Evolutionary conservation across 2,888 invertebrate species (phyloP).

Genomic region (Resseliella maxima): DNA sequence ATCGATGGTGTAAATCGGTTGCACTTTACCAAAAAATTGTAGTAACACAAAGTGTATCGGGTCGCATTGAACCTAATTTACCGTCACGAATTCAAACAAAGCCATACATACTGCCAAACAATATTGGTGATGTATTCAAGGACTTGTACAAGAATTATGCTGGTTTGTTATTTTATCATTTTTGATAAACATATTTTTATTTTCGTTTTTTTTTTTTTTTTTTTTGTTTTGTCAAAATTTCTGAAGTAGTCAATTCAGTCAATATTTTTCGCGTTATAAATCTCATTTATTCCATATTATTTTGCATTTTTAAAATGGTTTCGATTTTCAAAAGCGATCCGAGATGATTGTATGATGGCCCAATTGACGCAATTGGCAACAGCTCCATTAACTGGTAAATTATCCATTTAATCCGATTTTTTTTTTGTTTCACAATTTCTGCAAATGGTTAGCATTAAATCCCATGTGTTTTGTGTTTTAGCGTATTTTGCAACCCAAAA

Average conservation of each 20-base stretch:
- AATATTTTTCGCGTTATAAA: not conserved
- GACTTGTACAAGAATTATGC: conserved; percentile 58
- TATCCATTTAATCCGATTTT: conserved; percentile 65
- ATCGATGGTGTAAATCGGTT: conserved; percentile 74
- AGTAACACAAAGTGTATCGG: conserved; percentile 71
- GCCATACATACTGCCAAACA: conserved; percentile 55
- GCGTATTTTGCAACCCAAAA: conserved; percentile 28
- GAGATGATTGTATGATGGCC: conserved; percentile 73
- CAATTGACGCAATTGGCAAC: conserved; percentile 75
- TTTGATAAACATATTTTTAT: too few species aligned
- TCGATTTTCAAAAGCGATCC: conserved; percentile 59
- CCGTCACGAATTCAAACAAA: conserved; percentile 69
- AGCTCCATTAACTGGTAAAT: conserved; percentile 73
- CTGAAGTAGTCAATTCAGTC: too few species aligned
- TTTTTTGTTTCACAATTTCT: too few species aligned
- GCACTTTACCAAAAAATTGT: conserved; percentile 73
- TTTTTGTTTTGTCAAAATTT: too few species aligned
- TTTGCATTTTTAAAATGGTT: conserved; percentile 15
- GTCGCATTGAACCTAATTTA: conserved; percentile 71
- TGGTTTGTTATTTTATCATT: conserved; percentile 56
- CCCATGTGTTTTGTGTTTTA: too few species aligned
- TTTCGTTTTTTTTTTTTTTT: too few species aligned
- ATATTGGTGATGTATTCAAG: conserved; percentile 58
- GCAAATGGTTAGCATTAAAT: too few species aligned
- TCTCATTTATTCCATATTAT: conserved; percentile 48